Conservation (phyloP, 2,888 invertebrate species). For the Philereme transversata region DNA sequence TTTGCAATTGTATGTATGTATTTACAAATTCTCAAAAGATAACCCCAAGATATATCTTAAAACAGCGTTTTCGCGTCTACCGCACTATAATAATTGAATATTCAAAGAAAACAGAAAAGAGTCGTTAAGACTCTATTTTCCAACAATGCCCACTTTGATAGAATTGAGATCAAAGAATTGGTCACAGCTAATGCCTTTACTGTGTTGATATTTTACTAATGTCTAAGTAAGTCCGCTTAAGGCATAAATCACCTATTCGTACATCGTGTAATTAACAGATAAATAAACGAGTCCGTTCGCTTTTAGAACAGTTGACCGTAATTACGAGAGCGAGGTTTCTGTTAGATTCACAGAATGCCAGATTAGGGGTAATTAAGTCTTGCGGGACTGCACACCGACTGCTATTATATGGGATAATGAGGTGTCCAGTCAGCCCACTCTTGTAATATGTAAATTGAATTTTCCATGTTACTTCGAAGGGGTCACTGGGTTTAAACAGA, state of each 20-base stretch:
- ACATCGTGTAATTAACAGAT: conserved; percentile 61
- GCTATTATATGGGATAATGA: conserved; percentile 80
- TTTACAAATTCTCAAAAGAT: too few relatives aligned
- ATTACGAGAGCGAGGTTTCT: conserved; percentile 69
- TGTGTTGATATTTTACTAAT: not conserved
- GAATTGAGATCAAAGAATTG: not conserved
- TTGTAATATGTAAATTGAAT: conserved; percentile 79
- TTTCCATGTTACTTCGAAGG: conserved; percentile 60
- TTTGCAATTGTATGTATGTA: too few relatives aligned
- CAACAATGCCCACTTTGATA: too few relatives aligned
- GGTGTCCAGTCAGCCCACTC: conserved; percentile 74
- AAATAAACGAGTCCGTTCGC: conserved; percentile 74
- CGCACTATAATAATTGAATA: too few relatives aligned
- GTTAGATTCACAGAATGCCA: conserved; percentile 74
- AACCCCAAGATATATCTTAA: too few relatives aligned
- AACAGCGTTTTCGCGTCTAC: too few relatives aligned
- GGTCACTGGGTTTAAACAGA: conserved; percentile 55
- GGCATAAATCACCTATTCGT: conserved; percentile 21
- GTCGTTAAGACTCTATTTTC: too few relatives aligned
- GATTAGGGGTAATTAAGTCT: conserved; percentile 80
- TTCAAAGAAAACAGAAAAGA: too few relatives aligned
- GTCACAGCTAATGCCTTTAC: not conserved
- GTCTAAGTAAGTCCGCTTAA: conserved; percentile 4
- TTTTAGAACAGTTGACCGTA: conserved; percentile 70
- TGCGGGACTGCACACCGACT: conserved; percentile 69